These are phyloP conservation scores for Pelobates cultripes DNA, from an alignment of 2,797 vertebrate genomes.

Conservation along the genomic window DNA sequence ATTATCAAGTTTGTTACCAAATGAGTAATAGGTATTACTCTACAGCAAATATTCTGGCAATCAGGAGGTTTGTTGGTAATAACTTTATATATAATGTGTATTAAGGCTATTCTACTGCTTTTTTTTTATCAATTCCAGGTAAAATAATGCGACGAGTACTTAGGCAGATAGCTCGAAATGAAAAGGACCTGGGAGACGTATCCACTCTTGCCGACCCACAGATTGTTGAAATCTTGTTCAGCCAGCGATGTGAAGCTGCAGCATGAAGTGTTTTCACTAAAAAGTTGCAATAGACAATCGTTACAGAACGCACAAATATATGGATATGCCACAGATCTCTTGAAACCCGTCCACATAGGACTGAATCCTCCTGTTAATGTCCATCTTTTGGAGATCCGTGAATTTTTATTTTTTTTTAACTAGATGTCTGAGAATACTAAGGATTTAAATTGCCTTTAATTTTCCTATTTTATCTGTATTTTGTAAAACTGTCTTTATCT, in stretches of 20 bases:
- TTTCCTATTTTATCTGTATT: not conserved
- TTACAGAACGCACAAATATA: not conserved
- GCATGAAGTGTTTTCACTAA: constrained; percentile 60
- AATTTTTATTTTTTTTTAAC: not conserved
- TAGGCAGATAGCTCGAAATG: constrained; percentile 77
- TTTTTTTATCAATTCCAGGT: constrained; percentile 60
- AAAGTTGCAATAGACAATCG: constrained; percentile 8
- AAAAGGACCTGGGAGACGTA: constrained; percentile 80
- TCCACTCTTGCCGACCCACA: constrained; percentile 80
- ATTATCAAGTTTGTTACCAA: too few relatives aligned
- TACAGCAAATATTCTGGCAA: too few relatives aligned
- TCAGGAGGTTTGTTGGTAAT: too few relatives aligned
- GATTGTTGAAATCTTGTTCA: constrained; percentile 79
- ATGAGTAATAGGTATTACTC: too few relatives aligned
- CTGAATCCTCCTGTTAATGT: not conserved
- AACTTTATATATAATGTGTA: not conserved
- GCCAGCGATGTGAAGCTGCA: constrained; percentile 75
- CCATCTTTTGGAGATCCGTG: not conserved
- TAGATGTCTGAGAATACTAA: too few relatives aligned
- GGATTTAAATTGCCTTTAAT: not conserved
- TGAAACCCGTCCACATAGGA: not conserved
- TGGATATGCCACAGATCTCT: not conserved
- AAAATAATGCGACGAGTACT: constrained; percentile 82
- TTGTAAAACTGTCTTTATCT: not conserved
- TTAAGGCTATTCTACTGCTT: not conserved